Base-by-base conservation (phyloP, 2,797 vertebrate genomes). In the Sorex maritimensis region DNA sequence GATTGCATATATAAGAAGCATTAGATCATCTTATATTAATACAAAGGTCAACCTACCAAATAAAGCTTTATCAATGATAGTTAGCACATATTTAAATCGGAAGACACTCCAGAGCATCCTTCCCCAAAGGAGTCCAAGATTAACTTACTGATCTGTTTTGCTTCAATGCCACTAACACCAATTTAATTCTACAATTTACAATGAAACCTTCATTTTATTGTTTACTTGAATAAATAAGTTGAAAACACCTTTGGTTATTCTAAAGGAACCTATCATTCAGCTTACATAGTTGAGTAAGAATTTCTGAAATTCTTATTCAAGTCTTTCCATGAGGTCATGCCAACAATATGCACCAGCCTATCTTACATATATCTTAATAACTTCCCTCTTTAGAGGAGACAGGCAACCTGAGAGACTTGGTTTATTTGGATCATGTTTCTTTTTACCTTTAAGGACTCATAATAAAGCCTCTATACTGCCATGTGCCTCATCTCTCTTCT, bases 81-180 rank as follows among this genome's bases (percentile, higher is more conserved):
- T 21, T 38, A 71, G 17, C 30, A 69, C 26, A 69, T 75, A 82
- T 28, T 93, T 72, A 73, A 5, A 68, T 77, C 86, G 58, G 5
- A 95, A 93, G 38, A 95, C 92, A 79, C 52, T 86, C 92, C 6
- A 85, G 8, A 10, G 38, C 79, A 38, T 93, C 38, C 23, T 80
- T 71, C 46, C 67, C 30, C 14, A 2, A 86, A 7, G 88, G 68
- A 87, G 74, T 94, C 12, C 69, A 49, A 65, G 38, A 77, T 88
- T 5, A 63, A 92, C 26, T 58, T 61, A 88, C 10, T 77, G 78
- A 81, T 84, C 34, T 79, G 10, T 46, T 94, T 81, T 67, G 12
- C 15, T 58, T 95, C 74, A 67, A 44, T 72, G 12, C 46, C 77
- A 75, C 58, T 23, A 7, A 46, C 23, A n/a, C 1, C 26, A 92